These are phyloP conservation scores for Sardina pilchardus DNA, from an alignment of 2,113 vertebrate genomes.

Conservation along the genomic window DNA sequence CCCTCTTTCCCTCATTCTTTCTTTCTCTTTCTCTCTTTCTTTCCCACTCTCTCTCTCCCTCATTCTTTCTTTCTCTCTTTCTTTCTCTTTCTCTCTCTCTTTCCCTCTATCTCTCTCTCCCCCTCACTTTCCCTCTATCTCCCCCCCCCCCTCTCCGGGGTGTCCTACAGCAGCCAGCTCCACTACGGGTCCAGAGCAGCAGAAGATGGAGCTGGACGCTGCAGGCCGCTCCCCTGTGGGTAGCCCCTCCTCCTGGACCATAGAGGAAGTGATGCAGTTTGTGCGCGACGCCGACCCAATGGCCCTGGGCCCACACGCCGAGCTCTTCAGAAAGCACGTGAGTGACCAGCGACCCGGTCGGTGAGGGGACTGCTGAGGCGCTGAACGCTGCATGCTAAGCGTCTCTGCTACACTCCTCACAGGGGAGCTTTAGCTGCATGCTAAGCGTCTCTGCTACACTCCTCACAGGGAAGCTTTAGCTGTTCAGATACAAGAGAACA, in stretches of 20 bases:
- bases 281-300: conserved; percentile 89
- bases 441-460: too few species aligned
- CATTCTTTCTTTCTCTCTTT: background rate
- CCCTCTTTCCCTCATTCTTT: background rate
- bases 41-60: background rate
- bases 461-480: too few species aligned
- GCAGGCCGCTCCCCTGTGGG: conserved; percentile 65
- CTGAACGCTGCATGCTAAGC: too few species aligned
- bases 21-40: background rate
- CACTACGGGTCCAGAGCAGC: conserved; percentile 84
- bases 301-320: conserved; percentile 83
- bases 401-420: too few species aligned
- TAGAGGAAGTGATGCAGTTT: conserved; percentile 92
- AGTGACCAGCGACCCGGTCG: conserved; percentile 46
- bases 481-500: too few species aligned
- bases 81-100: background rate
- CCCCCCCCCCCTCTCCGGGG: background rate
- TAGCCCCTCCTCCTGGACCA: conserved; percentile 86
- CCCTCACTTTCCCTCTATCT: background rate
- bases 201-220: conserved; percentile 76
- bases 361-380: too few species aligned
- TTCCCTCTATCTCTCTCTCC: background rate
- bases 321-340: conserved; percentile 94
- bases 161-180: conserved; percentile 80
- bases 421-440: too few species aligned